Base-by-base conservation (phyloP, 2,113 vertebrate species). In the Otolemur garnettii region DNA sequence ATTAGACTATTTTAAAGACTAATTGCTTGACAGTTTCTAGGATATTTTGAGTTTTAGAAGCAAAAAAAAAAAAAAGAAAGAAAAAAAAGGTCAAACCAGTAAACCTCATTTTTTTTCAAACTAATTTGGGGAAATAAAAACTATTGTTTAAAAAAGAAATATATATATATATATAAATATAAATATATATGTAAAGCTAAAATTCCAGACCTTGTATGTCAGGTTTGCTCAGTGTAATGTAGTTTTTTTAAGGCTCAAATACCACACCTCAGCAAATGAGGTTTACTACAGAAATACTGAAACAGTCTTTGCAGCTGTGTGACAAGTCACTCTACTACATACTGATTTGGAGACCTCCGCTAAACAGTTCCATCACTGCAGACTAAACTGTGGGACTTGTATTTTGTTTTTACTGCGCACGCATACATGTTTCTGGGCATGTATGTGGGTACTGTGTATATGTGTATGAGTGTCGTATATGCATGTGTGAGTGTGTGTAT, bases 381-480 rank as follows among this genome's bases (percentile, higher is more conserved):
- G 97, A 98, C 97, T 97, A 96, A 98, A 98, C 96, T 94, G 95
- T 97, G 98, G 97, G 97, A 98, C 97, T 98, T 98, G 82, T 97
- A 96, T 83, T 97, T 97, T 98, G 96, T 91, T 97, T 96, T 97
- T 98, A 96, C 97, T 89, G 91, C 95, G 97, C 98, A 98, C 97
- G 87, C 98, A 97, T 98, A 98, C 98, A 97, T 95, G 97, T 95
- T 95, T 98, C 80, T 96, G 90, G 96, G 97, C 97, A 91, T 98
- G 98, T 98, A 84, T 98, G 98, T 97, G 97, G 98, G 97, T 98
- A 96, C 97, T 97, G 93, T 98, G 97, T 98, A 98, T 98, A 98
- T 75, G 84, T 96, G 98, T 98, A 95, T 98, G 98, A 98, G 97
- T 99, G 99, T 98, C 98, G 98, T 98, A 98, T 98, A 98, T 98